Evolutionary conservation across 2,888 invertebrate species (phyloP), one percentile per base, ranked within the genome.

Genomic region (Drosophila cracens): DNA sequence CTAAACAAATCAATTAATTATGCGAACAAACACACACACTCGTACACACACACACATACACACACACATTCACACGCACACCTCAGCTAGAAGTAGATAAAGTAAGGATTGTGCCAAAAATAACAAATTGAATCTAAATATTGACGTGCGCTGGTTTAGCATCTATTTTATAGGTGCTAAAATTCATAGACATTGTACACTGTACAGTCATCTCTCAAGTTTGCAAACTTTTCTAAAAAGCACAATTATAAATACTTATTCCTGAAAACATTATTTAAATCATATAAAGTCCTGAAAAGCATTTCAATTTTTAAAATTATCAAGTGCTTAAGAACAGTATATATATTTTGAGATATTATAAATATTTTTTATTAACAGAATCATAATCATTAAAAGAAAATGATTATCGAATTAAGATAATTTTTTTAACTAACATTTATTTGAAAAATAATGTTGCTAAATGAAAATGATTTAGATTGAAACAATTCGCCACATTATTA

Each of bases 1-100:
- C 77, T 87, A 90, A 89, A 89, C 88, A 89, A 89, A 87, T 87
- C 83, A 90, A 82, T 89, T 87, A 83, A 88, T 81, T 89, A 82
- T 75, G 66, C 78, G 67, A 57, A 70, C 48, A 78, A 60, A 70
- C 70, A 71, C 66, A 58, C 38, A 36, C 52, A 43, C 27, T 11
- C 34, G 49, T 25, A 31, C 29, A 52, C 40, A 51, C 70, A 65
- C 66, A 36, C 25, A 61, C n/a, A n/a, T 3, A 2, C 31, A 27
- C 29, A 52, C 27, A 53, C 57, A 31, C 31, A 21, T 21, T 49
- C 43, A 33, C 21, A 57, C 38, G 34, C 71, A 73, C 59, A 33
- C 16, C 49, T 38, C 56, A 70, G 78, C 64, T 68, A 60, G 52
- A 49, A 74, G 59, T 70, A 71, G 60, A 75, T 70, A 70, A 54